Percentiles rank a stretch among this genome's conserved stretches.
phyloP scores from a whole-genome alignment of 2,797 vertebrate species.

The Myoxocephalus aenaeus region DNA sequence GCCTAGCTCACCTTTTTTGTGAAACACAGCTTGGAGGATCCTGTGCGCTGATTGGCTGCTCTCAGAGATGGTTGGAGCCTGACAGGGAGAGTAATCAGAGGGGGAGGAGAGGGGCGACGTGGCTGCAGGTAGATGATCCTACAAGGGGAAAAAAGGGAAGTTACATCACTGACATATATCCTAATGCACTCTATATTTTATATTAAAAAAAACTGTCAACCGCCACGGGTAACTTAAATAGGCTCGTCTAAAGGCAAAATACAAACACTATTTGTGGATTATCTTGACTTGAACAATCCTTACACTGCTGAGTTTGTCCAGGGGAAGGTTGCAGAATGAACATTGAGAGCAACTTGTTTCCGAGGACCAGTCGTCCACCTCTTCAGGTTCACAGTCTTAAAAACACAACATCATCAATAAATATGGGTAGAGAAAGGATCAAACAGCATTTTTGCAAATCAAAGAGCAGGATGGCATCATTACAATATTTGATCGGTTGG shows the following conservation, averaged over 20 bases:
- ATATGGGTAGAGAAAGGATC: neutral
- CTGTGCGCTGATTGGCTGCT: conserved; percentile 97
- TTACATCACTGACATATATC: neutral
- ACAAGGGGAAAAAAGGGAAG: neutral
- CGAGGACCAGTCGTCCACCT: conserved; percentile 95
- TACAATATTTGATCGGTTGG: neutral
- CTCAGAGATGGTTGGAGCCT: conserved; percentile 94
- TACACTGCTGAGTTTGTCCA: conserved; percentile 94
- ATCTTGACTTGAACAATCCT: conserved; percentile 70
- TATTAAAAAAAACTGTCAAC: neutral
- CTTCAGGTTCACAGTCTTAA: conserved; percentile 98
- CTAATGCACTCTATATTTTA: neutral
- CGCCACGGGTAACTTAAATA: neutral
- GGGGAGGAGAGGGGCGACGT: conserved; percentile 93
- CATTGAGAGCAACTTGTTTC: conserved; percentile 89
- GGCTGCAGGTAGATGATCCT: conserved; percentile 90
- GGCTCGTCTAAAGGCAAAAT: neutral
- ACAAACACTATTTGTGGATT: neutral
- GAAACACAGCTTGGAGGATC: conserved; percentile 99
- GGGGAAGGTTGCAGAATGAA: conserved; percentile 95
- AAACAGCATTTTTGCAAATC: neutral
- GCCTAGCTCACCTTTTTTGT: conserved; percentile 92
- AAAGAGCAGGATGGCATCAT: neutral
- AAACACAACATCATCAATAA: conserved; percentile 32
- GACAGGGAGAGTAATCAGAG: conserved; percentile 95